A percentile compares a stretch with the other conserved stretches of the same genome.
These are phyloP conservation scores for Cyprinodon brontotheroides DNA, from an alignment of 2,113 vertebrate genomes.

Conservation along the genomic window DNA sequence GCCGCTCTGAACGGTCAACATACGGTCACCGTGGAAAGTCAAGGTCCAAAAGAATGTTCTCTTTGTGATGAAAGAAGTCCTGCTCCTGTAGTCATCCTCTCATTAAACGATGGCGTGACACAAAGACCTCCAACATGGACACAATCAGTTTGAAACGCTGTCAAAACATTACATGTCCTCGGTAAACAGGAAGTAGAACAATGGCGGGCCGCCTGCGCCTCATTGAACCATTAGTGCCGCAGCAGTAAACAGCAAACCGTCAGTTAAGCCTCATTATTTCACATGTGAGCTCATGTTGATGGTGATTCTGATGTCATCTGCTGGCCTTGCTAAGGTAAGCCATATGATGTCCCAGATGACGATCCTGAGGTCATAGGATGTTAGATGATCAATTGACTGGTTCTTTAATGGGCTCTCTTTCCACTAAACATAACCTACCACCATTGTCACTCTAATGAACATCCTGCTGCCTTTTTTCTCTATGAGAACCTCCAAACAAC, in stretches of 20 bases:
- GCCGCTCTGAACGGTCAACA: constrained; percentile 3
- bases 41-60: constrained; percentile 31
- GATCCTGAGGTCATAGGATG: neutral
- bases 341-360: neutral
- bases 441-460: too few relatives aligned
- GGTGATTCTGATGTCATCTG: neutral
- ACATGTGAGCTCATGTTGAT: constrained; percentile 11
- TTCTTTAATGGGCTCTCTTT: too few relatives aligned
- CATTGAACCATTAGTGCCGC: constrained; percentile 45
- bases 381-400: neutral
- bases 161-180: constrained; percentile 34
- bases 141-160: constrained; percentile 18
- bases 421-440: too few relatives aligned
- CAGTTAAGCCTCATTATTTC: neutral
- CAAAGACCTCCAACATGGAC: constrained; percentile 33
- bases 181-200: constrained; percentile 51
- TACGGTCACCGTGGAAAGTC: constrained; percentile 31
- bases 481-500: too few relatives aligned
- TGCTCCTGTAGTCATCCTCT: constrained; percentile 17
- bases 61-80: constrained; percentile 41
- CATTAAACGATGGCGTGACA: constrained; percentile 59
- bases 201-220: constrained; percentile 8
- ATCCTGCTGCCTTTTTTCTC: too few relatives aligned
- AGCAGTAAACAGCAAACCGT: constrained; percentile 42
- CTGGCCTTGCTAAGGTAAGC: too few relatives aligned